These are phyloP conservation scores for Ophthalmotilapia sp. DNA, from an alignment of 2,113 vertebrate genomes.

Conservation along the genomic window DNA sequence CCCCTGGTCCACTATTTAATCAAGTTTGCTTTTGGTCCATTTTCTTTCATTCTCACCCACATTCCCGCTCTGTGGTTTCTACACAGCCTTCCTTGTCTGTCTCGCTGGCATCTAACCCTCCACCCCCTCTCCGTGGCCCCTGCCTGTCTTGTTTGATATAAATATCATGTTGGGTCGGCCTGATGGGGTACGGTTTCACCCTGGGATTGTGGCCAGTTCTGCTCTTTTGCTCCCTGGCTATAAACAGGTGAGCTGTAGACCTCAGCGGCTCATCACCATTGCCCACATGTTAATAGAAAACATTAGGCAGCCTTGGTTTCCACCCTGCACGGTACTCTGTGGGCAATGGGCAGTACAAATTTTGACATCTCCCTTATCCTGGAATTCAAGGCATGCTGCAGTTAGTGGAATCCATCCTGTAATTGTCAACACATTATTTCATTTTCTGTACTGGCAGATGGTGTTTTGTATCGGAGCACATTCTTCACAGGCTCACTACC, in stretches of 20 bases:
- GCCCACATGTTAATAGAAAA: conserved; percentile 30
- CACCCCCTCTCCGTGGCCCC: conserved; percentile 27
- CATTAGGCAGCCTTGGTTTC: not conserved
- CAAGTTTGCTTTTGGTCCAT: not conserved
- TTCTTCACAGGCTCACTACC: conserved; percentile 16
- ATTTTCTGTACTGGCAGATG: conserved; percentile 31
- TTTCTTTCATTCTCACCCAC: not conserved
- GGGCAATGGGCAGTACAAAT: conserved; percentile 30
- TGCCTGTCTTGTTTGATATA: conserved; percentile 60
- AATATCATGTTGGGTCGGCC: conserved; percentile 49
- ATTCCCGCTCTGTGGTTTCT: not conserved
- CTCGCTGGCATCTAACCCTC: conserved; percentile 13
- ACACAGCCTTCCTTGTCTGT: not conserved
- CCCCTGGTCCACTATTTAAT: not conserved
- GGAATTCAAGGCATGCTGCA: conserved; percentile 52
- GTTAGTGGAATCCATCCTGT: conserved; percentile 32
- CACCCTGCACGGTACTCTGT: not conserved
- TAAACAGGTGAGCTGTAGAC: conserved; percentile 63
- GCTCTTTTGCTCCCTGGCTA: conserved; percentile 42
- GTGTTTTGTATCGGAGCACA: not conserved
- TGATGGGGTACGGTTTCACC: conserved; percentile 55
- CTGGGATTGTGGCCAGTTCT: conserved; percentile 36
- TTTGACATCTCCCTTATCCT: conserved; percentile 47
- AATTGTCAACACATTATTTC: conserved; percentile 47
- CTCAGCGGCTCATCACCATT: conserved; percentile 7